Conservation (phyloP, 2,797 vertebrate genomes). For the Gymnocypris eckloni region DNA sequence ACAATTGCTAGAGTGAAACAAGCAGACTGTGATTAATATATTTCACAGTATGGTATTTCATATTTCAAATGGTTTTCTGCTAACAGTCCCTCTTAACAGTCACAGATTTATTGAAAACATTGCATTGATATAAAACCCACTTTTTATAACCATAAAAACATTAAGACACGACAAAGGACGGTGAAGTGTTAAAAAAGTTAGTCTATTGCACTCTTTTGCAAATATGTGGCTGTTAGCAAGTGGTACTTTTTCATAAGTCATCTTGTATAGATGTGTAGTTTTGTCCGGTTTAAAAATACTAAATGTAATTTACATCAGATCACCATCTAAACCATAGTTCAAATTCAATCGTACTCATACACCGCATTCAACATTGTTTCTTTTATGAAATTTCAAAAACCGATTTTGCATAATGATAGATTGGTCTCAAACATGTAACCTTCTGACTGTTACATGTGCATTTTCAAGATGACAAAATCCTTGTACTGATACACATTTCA, state of each 20-base stretch:
- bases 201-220: slow-evolving; percentile 7
- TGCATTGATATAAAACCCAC: slow-evolving; percentile 9
- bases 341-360: slow-evolving; percentile 17
- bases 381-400: background rate
- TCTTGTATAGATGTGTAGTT: slow-evolving; percentile 5
- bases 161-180: slow-evolving; percentile 12
- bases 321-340: background rate
- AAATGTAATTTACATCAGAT: background rate
- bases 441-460: background rate
- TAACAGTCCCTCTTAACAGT: too few species aligned
- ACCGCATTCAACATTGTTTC: slow-evolving; percentile 5
- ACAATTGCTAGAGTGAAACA: background rate
- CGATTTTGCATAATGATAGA: background rate
- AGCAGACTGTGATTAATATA: background rate
- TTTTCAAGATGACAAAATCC: background rate
- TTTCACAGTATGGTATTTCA: slow-evolving; percentile 4
- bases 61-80: background rate
- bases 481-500: background rate
- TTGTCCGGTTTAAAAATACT: background rate
- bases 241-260: background rate
- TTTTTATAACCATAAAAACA: background rate
- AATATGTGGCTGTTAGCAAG: background rate
- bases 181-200: background rate
- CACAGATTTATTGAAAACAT: background rate
- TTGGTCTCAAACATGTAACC: background rate